phyloP scores from a whole-genome alignment of 1,140 invertebrate species.

The Solenopsis invicta region DNA sequence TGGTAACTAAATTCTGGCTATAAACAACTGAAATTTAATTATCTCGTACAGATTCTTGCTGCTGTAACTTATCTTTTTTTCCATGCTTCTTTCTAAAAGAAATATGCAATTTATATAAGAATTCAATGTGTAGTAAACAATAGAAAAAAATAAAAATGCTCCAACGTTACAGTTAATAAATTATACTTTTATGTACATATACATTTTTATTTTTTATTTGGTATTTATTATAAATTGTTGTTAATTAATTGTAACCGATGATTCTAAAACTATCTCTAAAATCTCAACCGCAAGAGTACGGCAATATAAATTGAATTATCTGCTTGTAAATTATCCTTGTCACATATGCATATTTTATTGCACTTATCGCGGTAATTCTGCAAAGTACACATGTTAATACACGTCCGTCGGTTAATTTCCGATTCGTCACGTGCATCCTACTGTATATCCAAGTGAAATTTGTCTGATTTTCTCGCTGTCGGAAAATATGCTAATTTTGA shows the following conservation, averaged over 20 bases:
- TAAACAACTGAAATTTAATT: too few species aligned
- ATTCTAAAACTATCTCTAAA: not conserved
- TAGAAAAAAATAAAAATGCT: not conserved
- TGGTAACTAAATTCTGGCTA: too few species aligned
- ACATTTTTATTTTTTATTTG: not conserved
- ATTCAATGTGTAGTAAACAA: too few species aligned
- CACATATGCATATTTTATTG: not conserved
- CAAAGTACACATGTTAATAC: conserved; percentile 3
- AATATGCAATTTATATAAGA: too few species aligned
- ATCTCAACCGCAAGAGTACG: not conserved
- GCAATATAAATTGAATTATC: not conserved
- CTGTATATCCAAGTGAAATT: not conserved
- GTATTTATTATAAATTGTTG: not conserved
- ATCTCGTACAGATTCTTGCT: too few species aligned
- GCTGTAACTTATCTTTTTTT: too few species aligned
- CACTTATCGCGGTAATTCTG: not conserved
- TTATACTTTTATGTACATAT: not conserved
- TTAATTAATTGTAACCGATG: not conserved
- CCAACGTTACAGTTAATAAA: not conserved
- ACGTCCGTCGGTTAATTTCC: not conserved
- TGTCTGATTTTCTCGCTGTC: not conserved
- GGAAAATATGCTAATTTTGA: conserved; percentile 21
- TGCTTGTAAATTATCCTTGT: conserved; percentile 6
- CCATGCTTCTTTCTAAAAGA: too few species aligned
- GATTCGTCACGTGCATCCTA: not conserved